Evolutionary conservation across 2,113 vertebrate species (phyloP).

Genomic region (Apus apus): DNA sequence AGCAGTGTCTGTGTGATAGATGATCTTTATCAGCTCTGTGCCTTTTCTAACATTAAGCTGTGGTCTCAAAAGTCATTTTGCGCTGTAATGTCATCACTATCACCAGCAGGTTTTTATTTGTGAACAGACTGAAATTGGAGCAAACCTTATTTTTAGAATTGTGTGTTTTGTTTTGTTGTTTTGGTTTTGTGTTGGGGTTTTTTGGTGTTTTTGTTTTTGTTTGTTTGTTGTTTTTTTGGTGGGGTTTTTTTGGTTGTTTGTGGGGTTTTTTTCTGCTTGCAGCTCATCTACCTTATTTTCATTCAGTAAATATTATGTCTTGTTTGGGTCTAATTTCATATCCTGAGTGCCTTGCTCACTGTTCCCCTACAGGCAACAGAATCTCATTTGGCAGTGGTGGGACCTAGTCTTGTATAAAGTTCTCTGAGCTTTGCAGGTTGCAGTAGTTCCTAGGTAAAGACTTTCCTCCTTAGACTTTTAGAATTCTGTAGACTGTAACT

Average conservation of each 20-base stretch:
- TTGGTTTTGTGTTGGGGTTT: too few species aligned
- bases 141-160: neutral
- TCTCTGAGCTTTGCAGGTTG: neutral
- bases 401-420: neutral
- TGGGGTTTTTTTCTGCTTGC: neutral
- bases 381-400: neutral
- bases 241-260: too few species aligned
- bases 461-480: neutral
- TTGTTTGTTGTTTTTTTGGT: too few species aligned
- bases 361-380: neutral
- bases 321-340: neutral
- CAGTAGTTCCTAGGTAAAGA: neutral
- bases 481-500: neutral
- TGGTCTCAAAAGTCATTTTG: neutral
- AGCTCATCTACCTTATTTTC: neutral
- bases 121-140: neutral
- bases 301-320: neutral
- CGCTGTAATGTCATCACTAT: neutral
- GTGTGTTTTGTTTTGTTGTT: neutral
- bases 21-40: neutral
- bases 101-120: neutral
- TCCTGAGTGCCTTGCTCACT: neutral
- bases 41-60: neutral
- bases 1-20: neutral
- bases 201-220: too few species aligned